Evolutionary conservation across 2,888 invertebrate species (phyloP), one percentile per base, ranked within the genome.

Genomic region (Microctonus brassicae): DNA sequence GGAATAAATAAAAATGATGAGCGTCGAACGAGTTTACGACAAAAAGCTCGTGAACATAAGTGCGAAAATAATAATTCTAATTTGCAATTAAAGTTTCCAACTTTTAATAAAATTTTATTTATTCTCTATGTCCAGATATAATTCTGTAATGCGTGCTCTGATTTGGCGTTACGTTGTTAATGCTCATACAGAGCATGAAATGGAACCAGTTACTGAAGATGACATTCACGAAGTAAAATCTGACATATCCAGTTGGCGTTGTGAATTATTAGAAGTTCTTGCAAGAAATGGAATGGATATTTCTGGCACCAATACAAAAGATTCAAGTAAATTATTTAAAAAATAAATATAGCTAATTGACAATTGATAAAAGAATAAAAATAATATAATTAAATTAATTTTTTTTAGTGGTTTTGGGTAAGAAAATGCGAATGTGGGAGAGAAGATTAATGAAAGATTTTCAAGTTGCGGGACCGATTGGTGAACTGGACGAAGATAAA

Each of bases 161-260:
- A 95, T 97, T 29, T 97, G 97, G 94, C 91, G 98, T 0, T 97
- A 97, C 88, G 93, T 98, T 9, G 94, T 96, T 9, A 92, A 94
- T 13, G 95, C 94, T 90, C 97, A 97, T 83, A 91, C 95, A 55
- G 93, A 93, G 84, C 91, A 92, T 83, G 95, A 96, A 78, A 94
- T 95, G 79, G 94, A 94, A 64, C 91, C 93, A 0, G 97, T 98
- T 0, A 97, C 96, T 0, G 98, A 98, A 86, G 98, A 98, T 80
- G 95, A 96, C 82, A 91, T 98, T 73, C 97, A 97, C 82, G 98
- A 98, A 88, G 92, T 98, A 34, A 98, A 98, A 87, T 94, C 95
- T 80, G 98, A 98, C 81, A 94, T 98, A 53, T 96, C 97, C 0
- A 92, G 97, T 0, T 93, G 98, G 90, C 91, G 97, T 77, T 98